A percentile compares a stretch with the other conserved stretches of the same genome.
Evolutionary conservation across 2,888 invertebrate species (phyloP).

Genomic region (Lucinisca nassula): DNA sequence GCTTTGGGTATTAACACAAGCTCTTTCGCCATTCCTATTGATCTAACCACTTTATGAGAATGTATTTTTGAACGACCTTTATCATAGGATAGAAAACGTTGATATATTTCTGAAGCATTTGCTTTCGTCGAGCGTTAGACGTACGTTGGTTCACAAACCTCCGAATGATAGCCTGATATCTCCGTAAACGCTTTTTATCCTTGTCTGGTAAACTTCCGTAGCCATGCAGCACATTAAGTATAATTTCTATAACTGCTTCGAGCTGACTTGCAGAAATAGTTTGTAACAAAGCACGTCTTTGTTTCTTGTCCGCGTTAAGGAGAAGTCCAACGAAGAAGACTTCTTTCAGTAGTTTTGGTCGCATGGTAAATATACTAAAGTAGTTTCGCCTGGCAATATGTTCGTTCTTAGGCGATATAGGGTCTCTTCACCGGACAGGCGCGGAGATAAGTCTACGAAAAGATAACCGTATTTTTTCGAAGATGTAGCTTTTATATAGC

Average conservation of each 20-base stretch:
- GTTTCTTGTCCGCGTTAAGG: slow-evolving; percentile 1
- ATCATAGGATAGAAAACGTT: not conserved
- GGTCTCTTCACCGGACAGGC: not conserved
- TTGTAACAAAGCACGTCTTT: not conserved
- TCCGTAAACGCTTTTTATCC: slow-evolving; percentile 2
- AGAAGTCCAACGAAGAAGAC: slow-evolving; percentile 8
- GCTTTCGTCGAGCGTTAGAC: not conserved
- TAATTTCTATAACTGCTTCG: slow-evolving; percentile 6
- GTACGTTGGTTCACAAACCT: not conserved
- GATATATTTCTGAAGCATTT: slow-evolving; percentile 1
- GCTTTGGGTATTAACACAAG: slow-evolving; percentile 6
- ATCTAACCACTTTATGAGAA: slow-evolving; percentile 7
- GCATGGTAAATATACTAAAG: slow-evolving; percentile 22
- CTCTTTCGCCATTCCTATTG: not conserved
- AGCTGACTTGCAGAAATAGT: slow-evolving; percentile 1
- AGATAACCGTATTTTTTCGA: slow-evolving; percentile 5
- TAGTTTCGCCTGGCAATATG: slow-evolving; percentile 21
- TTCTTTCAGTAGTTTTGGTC: slow-evolving; percentile 1
- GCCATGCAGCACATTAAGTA: slow-evolving; percentile 6
- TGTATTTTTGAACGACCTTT: slow-evolving; percentile 1
- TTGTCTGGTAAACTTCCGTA: not conserved
- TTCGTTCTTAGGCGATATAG: slow-evolving; percentile 7
- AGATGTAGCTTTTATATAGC: slow-evolving; percentile 44
- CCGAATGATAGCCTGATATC: slow-evolving; percentile 5
- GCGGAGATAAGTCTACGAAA: slow-evolving; percentile 13